Conservation (phyloP, 92 coral and sea anemone species). For the Epizoanthus ramosus region DNA sequence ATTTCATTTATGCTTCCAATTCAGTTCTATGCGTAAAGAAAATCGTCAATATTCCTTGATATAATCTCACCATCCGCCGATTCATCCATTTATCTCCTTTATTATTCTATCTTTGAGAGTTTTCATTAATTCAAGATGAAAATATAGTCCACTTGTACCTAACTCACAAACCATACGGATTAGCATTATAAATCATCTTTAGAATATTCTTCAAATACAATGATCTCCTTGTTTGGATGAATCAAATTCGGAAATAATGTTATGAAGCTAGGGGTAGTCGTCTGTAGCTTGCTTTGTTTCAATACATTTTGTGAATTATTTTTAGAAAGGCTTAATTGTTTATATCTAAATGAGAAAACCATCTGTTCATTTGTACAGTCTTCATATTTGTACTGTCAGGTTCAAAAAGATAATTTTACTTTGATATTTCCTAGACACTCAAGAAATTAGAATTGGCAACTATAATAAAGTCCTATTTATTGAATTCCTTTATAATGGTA, state of each 20-base stretch:
- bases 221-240: slow-evolving; percentile 3
- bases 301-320: not conserved
- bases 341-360: slow-evolving; percentile 11
- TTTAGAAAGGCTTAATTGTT: not conserved
- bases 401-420: not conserved
- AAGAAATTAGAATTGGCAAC: not conserved
- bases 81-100: too few species aligned
- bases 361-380: slow-evolving; percentile 30
- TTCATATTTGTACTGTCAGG: slow-evolving; percentile 13
- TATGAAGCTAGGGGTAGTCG: not conserved
- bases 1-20: too few species aligned
- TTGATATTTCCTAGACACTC: not conserved
- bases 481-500: slow-evolving; percentile 1
- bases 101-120: too few species aligned
- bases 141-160: too few species aligned
- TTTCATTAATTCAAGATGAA: too few species aligned
- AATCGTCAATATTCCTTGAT: too few species aligned
- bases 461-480: not conserved
- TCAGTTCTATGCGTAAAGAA: too few species aligned
- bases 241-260: slow-evolving; percentile 1
- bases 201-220: not conserved
- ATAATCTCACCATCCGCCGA: too few species aligned
- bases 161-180: slow-evolving; percentile 7
- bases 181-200: not conserved
- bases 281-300: not conserved